Conservation (phyloP, 2,888 invertebrate species). For the Barypeithes pellucidus region DNA sequence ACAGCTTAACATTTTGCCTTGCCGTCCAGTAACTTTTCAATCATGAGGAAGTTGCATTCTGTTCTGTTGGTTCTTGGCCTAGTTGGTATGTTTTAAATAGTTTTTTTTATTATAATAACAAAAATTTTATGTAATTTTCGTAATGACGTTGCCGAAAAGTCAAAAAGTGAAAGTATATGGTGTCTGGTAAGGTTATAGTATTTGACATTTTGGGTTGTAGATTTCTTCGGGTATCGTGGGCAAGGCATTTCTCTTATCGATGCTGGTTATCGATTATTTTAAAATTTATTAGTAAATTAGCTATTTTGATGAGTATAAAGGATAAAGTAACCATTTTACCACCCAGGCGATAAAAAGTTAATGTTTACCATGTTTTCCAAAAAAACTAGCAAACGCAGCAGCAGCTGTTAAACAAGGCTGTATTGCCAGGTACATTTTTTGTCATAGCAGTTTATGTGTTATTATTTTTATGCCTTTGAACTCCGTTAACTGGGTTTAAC, state of each 20-base stretch:
- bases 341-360: too few relatives aligned
- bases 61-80: conserved; percentile 43
- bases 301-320: too few relatives aligned
- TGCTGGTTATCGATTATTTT: too few relatives aligned
- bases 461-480: too few relatives aligned
- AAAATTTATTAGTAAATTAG: too few relatives aligned
- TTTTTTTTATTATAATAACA: conserved; percentile 9
- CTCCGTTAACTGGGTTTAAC: too few relatives aligned
- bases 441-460: too few relatives aligned
- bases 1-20: conserved; percentile 42
- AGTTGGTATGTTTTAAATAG: conserved; percentile 47
- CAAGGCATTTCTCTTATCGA: not conserved
- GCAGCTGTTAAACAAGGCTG: too few relatives aligned
- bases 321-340: too few relatives aligned
- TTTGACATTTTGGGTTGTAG: conserved; percentile 18
- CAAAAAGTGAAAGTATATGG: conserved; percentile 29
- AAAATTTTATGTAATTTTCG: conserved; percentile 23
- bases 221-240: not conserved
- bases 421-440: too few relatives aligned
- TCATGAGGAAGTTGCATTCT: conserved; percentile 50
- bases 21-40: conserved; percentile 46
- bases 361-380: too few relatives aligned
- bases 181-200: conserved; percentile 11
- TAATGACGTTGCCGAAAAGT: conserved; percentile 17
- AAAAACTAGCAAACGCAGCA: too few relatives aligned